Conservation (phyloP, 2,888 invertebrate genomes). For the Callyntrura sp. region DNA sequence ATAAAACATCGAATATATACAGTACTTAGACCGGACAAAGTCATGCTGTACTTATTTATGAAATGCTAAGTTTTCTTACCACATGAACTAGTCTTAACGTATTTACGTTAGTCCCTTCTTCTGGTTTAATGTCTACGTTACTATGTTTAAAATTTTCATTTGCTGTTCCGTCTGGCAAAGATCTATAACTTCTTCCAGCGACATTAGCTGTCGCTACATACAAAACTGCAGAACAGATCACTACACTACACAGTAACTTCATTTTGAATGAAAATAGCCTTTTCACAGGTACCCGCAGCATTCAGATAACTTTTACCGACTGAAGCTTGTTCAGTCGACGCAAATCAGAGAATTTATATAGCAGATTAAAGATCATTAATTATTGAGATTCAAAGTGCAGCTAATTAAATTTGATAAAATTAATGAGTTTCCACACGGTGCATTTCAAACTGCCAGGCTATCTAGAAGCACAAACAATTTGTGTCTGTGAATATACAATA, state of each 20-base stretch:
- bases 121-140: background rate
- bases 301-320: background rate
- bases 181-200: conserved; percentile 23
- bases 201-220: conserved; percentile 21
- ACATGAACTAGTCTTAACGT: conserved; percentile 74
- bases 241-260: conserved; percentile 17
- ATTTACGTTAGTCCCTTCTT: conserved; percentile 61
- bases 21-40: background rate
- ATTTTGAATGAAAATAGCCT: conserved; percentile 49
- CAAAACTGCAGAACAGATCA: conserved; percentile 33
- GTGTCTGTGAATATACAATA: background rate
- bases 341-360: background rate
- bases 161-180: background rate
- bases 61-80: conserved; percentile 41
- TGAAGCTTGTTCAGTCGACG: conserved; percentile 7
- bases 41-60: background rate
- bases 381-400: background rate
- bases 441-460: background rate
- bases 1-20: too few relatives aligned
- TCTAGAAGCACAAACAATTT: background rate
- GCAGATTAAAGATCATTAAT: background rate
- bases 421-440: background rate
- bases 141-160: background rate
- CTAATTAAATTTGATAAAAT: background rate
- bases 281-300: conserved; percentile 8